Conservation (phyloP, 2,888 invertebrate species). For the Globia sparganii region DNA sequence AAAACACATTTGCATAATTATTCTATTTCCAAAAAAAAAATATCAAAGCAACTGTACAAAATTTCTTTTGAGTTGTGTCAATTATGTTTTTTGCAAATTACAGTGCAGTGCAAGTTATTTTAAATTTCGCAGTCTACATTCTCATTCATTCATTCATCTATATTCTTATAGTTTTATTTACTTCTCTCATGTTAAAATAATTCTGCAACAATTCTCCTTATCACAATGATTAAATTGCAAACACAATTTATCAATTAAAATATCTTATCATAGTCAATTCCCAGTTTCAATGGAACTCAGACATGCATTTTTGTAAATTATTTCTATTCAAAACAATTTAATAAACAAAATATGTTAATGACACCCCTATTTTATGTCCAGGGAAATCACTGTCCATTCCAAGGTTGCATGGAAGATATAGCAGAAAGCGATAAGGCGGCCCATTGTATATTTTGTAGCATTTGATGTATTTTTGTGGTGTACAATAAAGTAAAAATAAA, state of each 20-base stretch:
- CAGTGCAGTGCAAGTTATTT: too few relatives aligned
- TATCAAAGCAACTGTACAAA: background rate
- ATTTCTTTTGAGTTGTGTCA: background rate
- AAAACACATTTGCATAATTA: background rate
- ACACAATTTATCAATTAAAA: slow-evolving; percentile 11
- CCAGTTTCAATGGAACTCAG: background rate
- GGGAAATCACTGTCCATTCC: too few relatives aligned
- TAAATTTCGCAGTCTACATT: too few relatives aligned
- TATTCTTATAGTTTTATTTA: background rate
- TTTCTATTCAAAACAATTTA: background rate
- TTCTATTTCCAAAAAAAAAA: background rate
- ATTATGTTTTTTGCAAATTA: too few relatives aligned
- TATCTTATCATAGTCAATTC: slow-evolving; percentile 8
- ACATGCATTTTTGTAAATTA: background rate
- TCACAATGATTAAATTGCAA: slow-evolving; percentile 10
- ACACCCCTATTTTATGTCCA: too few relatives aligned
- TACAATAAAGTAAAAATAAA: too few relatives aligned
- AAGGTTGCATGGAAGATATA: too few relatives aligned
- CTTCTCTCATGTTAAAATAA: background rate
- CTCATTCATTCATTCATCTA: too few relatives aligned
- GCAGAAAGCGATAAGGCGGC: too few relatives aligned
- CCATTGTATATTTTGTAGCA: too few relatives aligned
- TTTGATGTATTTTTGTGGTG: too few relatives aligned
- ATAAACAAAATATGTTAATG: too few relatives aligned
- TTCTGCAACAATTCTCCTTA: background rate